phyloP scores from a whole-genome alignment of 2,888 invertebrate species.

The Lamellibrachia satsuma region DNA sequence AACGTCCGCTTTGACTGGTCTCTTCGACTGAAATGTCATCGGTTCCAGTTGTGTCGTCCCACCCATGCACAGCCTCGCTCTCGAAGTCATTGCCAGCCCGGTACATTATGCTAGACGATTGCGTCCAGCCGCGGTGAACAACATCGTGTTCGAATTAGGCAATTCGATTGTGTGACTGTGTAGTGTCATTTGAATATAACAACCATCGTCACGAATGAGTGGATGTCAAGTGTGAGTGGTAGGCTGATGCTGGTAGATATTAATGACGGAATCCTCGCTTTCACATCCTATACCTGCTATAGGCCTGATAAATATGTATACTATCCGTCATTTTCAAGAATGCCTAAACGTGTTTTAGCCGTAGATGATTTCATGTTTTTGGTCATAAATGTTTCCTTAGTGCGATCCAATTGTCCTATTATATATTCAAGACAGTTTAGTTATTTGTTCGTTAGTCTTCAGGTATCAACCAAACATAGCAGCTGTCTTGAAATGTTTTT shows the following conservation, averaged over 20 bases:
- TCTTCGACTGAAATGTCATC: background rate
- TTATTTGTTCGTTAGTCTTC: too few species aligned
- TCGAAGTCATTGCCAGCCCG: background rate
- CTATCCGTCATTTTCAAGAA: too few species aligned
- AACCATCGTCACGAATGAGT: background rate
- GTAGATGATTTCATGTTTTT: too few species aligned
- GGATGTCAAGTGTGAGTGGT: background rate
- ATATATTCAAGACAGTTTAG: too few species aligned
- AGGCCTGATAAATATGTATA: too few species aligned
- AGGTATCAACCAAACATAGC: too few species aligned
- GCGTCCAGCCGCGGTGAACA: background rate
- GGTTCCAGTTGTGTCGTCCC: background rate
- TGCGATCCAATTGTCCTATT: too few species aligned
- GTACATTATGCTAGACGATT: background rate
- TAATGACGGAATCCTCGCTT: too few species aligned
- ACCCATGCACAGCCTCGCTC: background rate
- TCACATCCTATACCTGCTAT: too few species aligned
- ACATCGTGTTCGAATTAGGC: background rate
- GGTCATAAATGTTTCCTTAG: too few species aligned
- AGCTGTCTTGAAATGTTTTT: too few species aligned
- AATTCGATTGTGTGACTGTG: background rate
- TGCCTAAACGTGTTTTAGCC: too few species aligned
- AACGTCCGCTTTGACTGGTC: background rate
- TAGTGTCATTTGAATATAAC: background rate
- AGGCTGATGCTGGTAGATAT: background rate